Conservation (phyloP, 2,888 invertebrate species). For the Nebria salina region DNA sequence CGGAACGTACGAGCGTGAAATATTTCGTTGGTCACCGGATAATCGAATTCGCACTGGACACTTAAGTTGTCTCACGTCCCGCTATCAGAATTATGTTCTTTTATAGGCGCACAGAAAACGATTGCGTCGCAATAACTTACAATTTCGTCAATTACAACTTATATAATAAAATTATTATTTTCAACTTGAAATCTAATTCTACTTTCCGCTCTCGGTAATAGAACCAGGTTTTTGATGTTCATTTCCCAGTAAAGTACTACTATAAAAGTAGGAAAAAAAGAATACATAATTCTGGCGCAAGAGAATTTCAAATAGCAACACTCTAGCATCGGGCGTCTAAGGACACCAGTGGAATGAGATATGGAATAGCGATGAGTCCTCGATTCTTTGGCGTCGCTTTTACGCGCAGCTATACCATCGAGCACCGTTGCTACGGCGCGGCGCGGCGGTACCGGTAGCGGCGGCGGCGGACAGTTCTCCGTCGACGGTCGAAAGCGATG, state of each 20-base stretch:
- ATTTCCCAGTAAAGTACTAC: too few species aligned
- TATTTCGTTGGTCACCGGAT: constrained; percentile 4
- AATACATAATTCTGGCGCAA: too few species aligned
- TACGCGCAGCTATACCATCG: constrained; percentile 34
- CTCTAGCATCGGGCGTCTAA: neutral
- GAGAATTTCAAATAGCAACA: neutral
- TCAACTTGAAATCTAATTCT: too few species aligned
- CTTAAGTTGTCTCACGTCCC: neutral
- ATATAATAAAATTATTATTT: too few species aligned
- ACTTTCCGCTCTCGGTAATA: too few species aligned
- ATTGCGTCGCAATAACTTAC: neutral
- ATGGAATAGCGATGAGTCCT: neutral
- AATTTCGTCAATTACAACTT: neutral
- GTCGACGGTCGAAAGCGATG: neutral
- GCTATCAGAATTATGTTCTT: neutral
- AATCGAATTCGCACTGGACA: neutral
- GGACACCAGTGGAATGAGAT: neutral
- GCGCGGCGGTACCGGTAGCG: neutral
- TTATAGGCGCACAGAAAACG: neutral
- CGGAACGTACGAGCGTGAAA: neutral
- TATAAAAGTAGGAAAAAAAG: too few species aligned
- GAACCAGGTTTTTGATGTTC: too few species aligned
- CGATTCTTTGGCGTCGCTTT: constrained; percentile 22
- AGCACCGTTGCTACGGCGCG: neutral
- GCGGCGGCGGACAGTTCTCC: constrained; percentile 26